Evolutionary conservation across 2,113 vertebrate species (phyloP).

Genomic region (Apteryx mantelli): DNA sequence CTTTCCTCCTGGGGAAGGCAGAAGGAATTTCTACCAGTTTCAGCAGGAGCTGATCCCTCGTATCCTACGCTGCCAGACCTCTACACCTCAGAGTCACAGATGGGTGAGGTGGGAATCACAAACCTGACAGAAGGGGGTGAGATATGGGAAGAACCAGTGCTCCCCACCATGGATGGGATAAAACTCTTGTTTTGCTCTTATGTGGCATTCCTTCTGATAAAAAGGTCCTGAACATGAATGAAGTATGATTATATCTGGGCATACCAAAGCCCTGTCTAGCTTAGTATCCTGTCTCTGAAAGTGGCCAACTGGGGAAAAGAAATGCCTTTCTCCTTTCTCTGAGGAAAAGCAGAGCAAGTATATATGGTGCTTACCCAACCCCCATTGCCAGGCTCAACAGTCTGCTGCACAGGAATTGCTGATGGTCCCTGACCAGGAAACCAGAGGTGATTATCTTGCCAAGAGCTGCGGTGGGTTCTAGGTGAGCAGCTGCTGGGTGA

Average conservation of each 20-base stretch:
- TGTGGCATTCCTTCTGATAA: background rate
- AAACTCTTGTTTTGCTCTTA: background rate
- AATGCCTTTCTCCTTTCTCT: background rate
- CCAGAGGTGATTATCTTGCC: background rate
- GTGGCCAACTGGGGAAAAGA: background rate
- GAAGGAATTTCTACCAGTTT: background rate
- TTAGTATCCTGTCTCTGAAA: background rate
- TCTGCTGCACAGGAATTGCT: background rate
- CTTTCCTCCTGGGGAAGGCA: background rate
- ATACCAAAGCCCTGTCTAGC: background rate
- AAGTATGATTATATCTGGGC: background rate
- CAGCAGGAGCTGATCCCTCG: background rate
- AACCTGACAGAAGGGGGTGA: background rate
- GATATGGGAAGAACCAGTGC: background rate
- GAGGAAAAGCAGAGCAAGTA: background rate
- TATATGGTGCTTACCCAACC: background rate
- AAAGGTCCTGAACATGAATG: background rate
- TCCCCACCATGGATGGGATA: background rate
- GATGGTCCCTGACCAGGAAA: background rate
- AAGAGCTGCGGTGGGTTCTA: background rate
- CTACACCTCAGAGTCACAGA: fast-evolving
- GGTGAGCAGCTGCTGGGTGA: background rate
- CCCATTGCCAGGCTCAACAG: background rate
- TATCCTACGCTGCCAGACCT: fast-evolving
- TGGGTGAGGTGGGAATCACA: background rate